These are phyloP conservation scores for Tiliacea aurago DNA, from an alignment of 2,888 invertebrate species.

Conservation along the genomic window DNA sequence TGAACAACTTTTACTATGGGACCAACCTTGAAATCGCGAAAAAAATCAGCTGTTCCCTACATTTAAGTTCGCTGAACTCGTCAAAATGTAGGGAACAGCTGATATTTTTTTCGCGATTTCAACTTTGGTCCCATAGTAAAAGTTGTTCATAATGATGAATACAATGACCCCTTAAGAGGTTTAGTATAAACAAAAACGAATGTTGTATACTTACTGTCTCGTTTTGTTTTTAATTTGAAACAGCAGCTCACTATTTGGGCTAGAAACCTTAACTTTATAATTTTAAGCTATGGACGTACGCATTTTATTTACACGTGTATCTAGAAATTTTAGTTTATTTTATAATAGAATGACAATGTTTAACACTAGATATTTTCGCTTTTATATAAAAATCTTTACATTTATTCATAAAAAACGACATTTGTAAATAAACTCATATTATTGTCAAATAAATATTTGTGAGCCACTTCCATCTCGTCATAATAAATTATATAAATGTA, in stretches of 20 bases:
- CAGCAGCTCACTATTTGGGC: slow-evolving; percentile 8
- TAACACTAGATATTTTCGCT: slow-evolving; percentile 16
- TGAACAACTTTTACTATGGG: too few relatives aligned
- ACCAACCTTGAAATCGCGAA: too few relatives aligned
- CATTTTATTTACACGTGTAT: slow-evolving; percentile 33
- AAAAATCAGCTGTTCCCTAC: too few relatives aligned
- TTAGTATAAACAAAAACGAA: too few relatives aligned
- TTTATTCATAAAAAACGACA: slow-evolving; percentile 1
- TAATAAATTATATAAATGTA: slow-evolving; percentile 63
- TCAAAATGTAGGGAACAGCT: too few relatives aligned
- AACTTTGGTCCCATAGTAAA: too few relatives aligned
- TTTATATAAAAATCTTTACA: neutral
- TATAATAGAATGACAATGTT: slow-evolving; percentile 16
- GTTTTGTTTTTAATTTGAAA: slow-evolving; percentile 5
- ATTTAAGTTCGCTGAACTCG: too few relatives aligned
- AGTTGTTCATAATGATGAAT: too few relatives aligned
- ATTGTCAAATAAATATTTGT: slow-evolving; percentile 18
- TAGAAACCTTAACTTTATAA: slow-evolving; percentile 24
- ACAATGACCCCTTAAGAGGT: too few relatives aligned
- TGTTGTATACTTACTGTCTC: too few relatives aligned
- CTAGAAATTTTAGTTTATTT: slow-evolving; percentile 11
- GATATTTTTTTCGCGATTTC: too few relatives aligned
- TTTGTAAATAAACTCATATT: slow-evolving; percentile 48
- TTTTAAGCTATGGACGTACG: slow-evolving; percentile 18
- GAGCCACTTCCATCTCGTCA: slow-evolving; percentile 60